Base-by-base conservation (phyloP, 1,140 invertebrate species). In the Drosophila orosa region DNA sequence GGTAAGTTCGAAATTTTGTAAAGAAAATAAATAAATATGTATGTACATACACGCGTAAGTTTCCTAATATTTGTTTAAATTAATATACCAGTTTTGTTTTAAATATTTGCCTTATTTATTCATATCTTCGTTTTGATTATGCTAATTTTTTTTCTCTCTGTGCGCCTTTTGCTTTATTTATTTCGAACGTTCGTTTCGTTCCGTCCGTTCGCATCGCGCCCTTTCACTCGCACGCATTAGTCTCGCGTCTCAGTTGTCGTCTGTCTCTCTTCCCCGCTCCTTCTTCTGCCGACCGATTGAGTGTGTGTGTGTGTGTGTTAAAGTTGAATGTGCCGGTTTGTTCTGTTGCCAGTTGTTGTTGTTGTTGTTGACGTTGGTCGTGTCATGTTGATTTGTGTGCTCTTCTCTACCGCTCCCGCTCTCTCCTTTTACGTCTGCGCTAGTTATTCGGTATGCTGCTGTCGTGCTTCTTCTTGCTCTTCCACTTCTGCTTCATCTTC, bases 351-450 rank as follows among this genome's bases (percentile, higher is more conserved):
- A 60, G 54, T 63, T 80, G 48, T 65, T 52, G 63, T 71, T 52
- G 63, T 71, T 86, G 83, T 63, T 83, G 75, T 87, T 86, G 83
- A 80, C 83, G 83, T 82, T 86, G 83, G 83, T 86, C 83, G 83
- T 87, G 83, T 89, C 84, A 89, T 87, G 84, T 87, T 86, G 83
- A 87, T 87, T 86, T 87, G 82, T 85, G 78, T 79, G 79, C 75
- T 76, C 57, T 74, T 55, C 63, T 35, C 48, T 35, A 22, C 33
- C 47, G 17, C 50, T 56, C 27, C 35, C 37, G 8, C 27, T 45
- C 39, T 62, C 63, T 39, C 66, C 74, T 76, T 66, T 65, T 50
- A 83, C 62, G 80, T 83, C 80, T 89, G 83, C 83, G 76, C 80
- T 83, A 83, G 79, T 87, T 87, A 87, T 87, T 87, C 61, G 72